Evolutionary conservation across 1,140 invertebrate genomes (phyloP).

Genomic region (Lanistes nyassanus): DNA sequence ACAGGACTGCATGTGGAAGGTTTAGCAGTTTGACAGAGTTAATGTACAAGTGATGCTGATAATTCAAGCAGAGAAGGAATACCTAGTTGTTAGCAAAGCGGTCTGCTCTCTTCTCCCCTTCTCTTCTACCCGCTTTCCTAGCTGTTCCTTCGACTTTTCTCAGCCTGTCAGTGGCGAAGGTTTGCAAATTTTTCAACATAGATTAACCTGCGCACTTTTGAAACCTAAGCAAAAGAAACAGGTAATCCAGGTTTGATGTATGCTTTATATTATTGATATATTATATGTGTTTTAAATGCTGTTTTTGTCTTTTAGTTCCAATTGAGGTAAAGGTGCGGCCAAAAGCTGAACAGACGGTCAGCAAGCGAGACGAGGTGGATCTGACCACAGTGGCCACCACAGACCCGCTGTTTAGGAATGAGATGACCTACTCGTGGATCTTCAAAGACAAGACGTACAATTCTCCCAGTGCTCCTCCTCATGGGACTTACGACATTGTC

Average conservation of each 20-base stretch:
- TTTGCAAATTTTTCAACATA: too few relatives aligned
- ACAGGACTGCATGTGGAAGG: too few relatives aligned
- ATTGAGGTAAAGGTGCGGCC: conserved; percentile 14
- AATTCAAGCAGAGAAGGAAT: too few relatives aligned
- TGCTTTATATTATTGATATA: too few relatives aligned
- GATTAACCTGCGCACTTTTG: too few relatives aligned
- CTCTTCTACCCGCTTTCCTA: neutral
- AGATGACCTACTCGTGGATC: conserved; percentile 23
- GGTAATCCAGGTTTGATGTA: neutral
- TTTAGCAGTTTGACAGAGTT: too few relatives aligned
- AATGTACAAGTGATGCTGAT: too few relatives aligned
- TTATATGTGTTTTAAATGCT: neutral
- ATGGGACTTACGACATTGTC: neutral
- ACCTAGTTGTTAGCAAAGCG: too few relatives aligned
- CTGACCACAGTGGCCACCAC: conserved; percentile 23
- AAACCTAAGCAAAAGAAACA: too few relatives aligned
- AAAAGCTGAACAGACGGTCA: conserved; percentile 1
- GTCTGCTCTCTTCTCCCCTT: too few relatives aligned
- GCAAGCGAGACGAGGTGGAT: conserved; percentile 18
- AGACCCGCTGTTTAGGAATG: conserved; percentile 8
- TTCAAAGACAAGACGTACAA: conserved; percentile 28
- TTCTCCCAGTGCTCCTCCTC: neutral
- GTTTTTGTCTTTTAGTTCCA: conserved; percentile 11
- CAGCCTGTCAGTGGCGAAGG: too few relatives aligned
- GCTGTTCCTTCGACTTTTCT: neutral